Percentiles rank a stretch among this genome's conserved stretches.
Conservation (phyloP, 2,113 vertebrate genomes). For the Falco punctatus region DNA sequence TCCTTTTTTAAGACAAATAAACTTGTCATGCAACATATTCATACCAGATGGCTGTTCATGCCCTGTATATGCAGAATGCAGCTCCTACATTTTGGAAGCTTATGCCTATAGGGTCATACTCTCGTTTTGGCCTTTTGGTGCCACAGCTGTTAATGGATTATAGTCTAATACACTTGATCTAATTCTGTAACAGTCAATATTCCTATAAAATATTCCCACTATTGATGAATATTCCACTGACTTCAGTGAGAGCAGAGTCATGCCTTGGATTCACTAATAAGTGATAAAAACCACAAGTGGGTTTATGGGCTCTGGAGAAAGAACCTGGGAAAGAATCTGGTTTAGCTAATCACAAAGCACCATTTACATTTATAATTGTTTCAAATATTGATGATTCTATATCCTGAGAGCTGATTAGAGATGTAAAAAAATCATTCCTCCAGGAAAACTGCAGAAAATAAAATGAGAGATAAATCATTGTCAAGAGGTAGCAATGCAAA, state of each 20-base stretch:
- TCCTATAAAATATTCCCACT: background rate
- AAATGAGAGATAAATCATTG: background rate
- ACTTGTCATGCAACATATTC: background rate
- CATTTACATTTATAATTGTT: background rate
- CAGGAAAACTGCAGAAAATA: background rate
- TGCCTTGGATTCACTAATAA: background rate
- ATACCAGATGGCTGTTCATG: background rate
- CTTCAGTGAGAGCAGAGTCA: background rate
- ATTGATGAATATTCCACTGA: background rate
- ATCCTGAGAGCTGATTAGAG: background rate
- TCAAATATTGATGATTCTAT: background rate
- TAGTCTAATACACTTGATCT: background rate
- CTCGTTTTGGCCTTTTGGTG: background rate
- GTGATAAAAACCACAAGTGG: background rate
- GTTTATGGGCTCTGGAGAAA: background rate
- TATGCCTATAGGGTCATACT: background rate
- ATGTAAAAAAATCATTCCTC: background rate
- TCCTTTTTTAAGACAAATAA: background rate
- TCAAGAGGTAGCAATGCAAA: constrained; percentile 19
- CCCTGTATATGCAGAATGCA: background rate
- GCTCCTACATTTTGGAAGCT: background rate
- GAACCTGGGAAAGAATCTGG: background rate
- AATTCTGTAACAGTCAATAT: background rate
- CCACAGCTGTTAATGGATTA: background rate
- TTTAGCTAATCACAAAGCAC: background rate